Percentiles rank a stretch among this genome's conserved stretches.
phyloP scores from a whole-genome alignment of 2,888 invertebrate genomes.

The Diaphora mendica region DNA sequence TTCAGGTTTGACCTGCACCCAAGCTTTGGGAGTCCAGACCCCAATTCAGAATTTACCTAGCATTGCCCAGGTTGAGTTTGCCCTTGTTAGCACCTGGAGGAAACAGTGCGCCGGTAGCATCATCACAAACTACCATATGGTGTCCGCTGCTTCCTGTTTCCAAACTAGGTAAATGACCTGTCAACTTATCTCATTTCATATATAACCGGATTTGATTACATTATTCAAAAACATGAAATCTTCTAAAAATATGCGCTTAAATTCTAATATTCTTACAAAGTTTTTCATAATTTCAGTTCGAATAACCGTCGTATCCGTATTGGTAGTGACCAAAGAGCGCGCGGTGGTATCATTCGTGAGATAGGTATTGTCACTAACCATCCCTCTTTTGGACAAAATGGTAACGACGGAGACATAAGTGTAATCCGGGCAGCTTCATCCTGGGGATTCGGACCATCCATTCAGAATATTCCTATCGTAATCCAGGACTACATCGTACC shows the following conservation, averaged over 20 bases:
- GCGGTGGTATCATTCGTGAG: neutral
- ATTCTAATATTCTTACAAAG: neutral
- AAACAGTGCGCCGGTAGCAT: slow-evolving; percentile 38
- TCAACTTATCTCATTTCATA: neutral
- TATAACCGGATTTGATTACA: neutral
- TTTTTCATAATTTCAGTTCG: neutral
- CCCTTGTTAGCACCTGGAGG: slow-evolving; percentile 29
- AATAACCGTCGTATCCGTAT: neutral
- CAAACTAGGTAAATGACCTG: neutral
- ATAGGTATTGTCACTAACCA: neutral
- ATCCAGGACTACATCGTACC: neutral
- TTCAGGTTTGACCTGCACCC: slow-evolving; percentile 29
- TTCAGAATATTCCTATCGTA: neutral
- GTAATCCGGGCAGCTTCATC: neutral
- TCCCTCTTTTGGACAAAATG: neutral
- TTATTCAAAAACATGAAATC: no score
- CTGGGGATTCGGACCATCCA: neutral
- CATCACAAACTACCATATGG: slow-evolving; percentile 39
- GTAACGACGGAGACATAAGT: neutral
- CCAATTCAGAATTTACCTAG: slow-evolving; percentile 35
- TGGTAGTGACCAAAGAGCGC: neutral
- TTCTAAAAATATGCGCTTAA: no score
- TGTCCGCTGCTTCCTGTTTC: slow-evolving; percentile 48
- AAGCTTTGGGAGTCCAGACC: slow-evolving; percentile 24
- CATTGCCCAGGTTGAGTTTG: slow-evolving; percentile 40